These are phyloP conservation scores for Alosa alosa DNA, from an alignment of 2,113 vertebrate genomes.

Conservation along the genomic window DNA sequence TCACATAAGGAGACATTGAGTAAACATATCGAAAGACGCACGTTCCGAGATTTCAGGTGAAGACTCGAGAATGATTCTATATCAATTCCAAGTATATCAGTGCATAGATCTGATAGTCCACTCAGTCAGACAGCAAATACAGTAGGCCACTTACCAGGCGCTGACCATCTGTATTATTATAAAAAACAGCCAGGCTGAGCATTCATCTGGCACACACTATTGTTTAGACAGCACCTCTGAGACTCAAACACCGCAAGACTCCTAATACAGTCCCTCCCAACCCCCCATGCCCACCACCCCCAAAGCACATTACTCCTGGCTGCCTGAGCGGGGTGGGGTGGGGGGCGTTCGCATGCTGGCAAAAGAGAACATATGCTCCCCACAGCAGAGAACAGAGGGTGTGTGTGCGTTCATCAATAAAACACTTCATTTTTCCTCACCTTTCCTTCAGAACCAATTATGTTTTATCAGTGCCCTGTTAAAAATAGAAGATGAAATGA, in stretches of 20 bases:
- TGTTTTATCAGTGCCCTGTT: constrained; percentile 95
- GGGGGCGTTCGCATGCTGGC: background rate
- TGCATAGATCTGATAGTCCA: too few species aligned
- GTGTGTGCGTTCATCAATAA: constrained; percentile 66
- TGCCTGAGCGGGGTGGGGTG: constrained; percentile 10
- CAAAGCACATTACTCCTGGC: constrained; percentile 47
- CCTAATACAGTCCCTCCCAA: background rate
- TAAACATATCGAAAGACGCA: background rate
- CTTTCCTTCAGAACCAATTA: constrained; percentile 74
- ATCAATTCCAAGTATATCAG: too few species aligned
- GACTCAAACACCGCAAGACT: background rate
- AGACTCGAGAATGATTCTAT: background rate
- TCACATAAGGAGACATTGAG: background rate
- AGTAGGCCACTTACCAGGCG: background rate
- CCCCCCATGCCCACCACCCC: background rate
- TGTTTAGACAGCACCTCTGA: background rate
- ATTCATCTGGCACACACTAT: background rate
- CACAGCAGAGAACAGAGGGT: constrained; percentile 55
- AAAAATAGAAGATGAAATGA: constrained; percentile 99
- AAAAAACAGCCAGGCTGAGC: background rate
- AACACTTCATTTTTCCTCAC: constrained; percentile 58
- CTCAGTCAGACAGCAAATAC: background rate
- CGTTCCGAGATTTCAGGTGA: background rate
- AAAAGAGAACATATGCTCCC: constrained; percentile 63
- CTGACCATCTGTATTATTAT: background rate